Evolutionary conservation across 2,797 vertebrate species (phyloP), one percentile per base, ranked within the genome.

Genomic region (Lepus oiostolus): DNA sequence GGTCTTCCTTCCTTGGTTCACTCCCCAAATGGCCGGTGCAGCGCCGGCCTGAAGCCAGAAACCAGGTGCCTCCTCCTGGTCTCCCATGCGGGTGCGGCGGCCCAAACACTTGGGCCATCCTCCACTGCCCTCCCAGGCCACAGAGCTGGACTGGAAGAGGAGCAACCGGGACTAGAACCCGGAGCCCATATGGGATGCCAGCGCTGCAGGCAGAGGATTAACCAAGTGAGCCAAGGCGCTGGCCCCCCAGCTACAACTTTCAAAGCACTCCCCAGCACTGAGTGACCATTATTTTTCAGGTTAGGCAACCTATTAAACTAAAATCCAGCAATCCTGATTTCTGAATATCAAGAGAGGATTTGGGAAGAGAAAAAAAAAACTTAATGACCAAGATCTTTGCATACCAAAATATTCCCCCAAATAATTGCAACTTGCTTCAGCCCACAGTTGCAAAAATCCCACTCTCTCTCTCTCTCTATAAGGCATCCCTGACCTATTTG

Each of bases 221-320:
- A 47, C 42, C 42, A 47, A 47, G 42, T 47, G 42, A 47, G 7
- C 42, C 7, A 47, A 1, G 1, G 42, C 7, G 8, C 42, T 0
- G 8, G 42, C 42, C 42, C 83, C 94, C 75, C 38, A 84, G 50
- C 30, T 50, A 76, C 80, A 86, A 38, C 10, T 90, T 95, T 86
- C 67, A 86, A 76, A 76, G 16, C 9, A 71, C 9, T 91, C 35
- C 32, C 17, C 58, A 58, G 54, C 68, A 38, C n/a, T 76, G 77
- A 82, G 24, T 74, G 60, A 94, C 16, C 21, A 9, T 52, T 47
- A 85, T 72, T 91, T 91, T 42, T 79, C 58, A 77, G 32, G 16
- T 85, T 74, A 68, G 8, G 62, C n/a, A 92, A 75, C 32, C 50
- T 75, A 85, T 77, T 89, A 86, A 83, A 92, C 32, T 85, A 93